Conservation (phyloP, 2,797 vertebrate genomes). For the Botia kubotai region DNA sequence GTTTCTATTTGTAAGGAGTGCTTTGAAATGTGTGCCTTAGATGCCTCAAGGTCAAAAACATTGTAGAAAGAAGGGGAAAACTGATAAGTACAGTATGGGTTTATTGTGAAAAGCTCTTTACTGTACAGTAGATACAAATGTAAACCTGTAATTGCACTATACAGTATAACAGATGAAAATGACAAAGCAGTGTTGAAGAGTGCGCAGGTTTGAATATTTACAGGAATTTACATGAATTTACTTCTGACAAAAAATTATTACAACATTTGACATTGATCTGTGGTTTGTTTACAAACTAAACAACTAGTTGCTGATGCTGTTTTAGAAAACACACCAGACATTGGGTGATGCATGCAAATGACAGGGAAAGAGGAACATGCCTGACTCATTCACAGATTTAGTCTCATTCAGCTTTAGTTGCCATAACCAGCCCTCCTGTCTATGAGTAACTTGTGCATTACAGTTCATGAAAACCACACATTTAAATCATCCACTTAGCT, state of each 20-base stretch:
- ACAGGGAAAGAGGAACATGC: background rate
- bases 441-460: background rate
- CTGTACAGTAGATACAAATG: background rate
- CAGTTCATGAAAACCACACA: background rate
- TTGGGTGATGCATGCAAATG: background rate
- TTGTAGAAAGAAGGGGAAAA: background rate
- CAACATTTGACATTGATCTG: background rate
- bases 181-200: background rate
- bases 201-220: background rate
- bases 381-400: background rate
- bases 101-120: background rate
- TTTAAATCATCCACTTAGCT: background rate
- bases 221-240: too few relatives aligned
- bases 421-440: background rate
- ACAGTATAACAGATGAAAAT: background rate
- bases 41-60: slow-evolving; percentile 23
- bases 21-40: background rate
- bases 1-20: background rate
- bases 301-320: background rate
- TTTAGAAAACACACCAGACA: background rate
- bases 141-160: background rate
- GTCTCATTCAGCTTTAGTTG: background rate
- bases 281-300: too few relatives aligned
- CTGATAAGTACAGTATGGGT: background rate
- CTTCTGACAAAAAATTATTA: background rate